Percentiles rank a stretch among this genome's conserved stretches.
These are phyloP conservation scores for Heliconius melpomene DNA, from an alignment of 1,140 invertebrate species.

Conservation along the genomic window DNA sequence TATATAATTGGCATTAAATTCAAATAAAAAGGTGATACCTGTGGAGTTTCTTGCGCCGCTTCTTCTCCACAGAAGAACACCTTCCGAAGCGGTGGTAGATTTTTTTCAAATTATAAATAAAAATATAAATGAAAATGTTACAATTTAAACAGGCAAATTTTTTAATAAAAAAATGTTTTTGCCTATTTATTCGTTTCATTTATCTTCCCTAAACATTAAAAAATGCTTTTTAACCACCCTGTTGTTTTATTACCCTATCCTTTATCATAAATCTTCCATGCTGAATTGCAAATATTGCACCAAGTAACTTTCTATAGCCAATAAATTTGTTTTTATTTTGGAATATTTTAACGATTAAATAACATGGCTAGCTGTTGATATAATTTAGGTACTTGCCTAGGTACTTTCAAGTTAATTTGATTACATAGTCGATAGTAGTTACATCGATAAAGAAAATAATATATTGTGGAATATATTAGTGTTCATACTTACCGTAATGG, in stretches of 20 bases:
- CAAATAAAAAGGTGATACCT: constrained; percentile 48
- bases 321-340: too few species aligned
- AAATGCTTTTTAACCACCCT: constrained; percentile 37
- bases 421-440: too few species aligned
- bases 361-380: too few species aligned
- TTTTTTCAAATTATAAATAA: constrained; percentile 39
- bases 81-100: constrained; percentile 67
- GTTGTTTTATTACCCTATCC: constrained; percentile 48
- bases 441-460: too few species aligned
- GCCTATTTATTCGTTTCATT: constrained; percentile 31
- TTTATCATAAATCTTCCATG: neutral
- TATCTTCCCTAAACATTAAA: constrained; percentile 22
- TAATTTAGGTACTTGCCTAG: too few species aligned
- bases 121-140: neutral
- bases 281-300: too few species aligned
- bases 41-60: constrained; percentile 73
- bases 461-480: too few species aligned
- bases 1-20: constrained; percentile 27
- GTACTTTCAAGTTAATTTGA: too few species aligned
- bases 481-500: too few species aligned
- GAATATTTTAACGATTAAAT: too few species aligned
- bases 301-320: too few species aligned
- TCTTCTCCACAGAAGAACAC: constrained; percentile 68
- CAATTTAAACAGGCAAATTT: constrained; percentile 1
- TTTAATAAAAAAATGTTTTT: constrained; percentile 19